A percentile compares a stretch with the other conserved stretches of the same genome.
Conservation (phyloP, 2,888 invertebrate genomes). For the Chymomyza procnemis region DNA sequence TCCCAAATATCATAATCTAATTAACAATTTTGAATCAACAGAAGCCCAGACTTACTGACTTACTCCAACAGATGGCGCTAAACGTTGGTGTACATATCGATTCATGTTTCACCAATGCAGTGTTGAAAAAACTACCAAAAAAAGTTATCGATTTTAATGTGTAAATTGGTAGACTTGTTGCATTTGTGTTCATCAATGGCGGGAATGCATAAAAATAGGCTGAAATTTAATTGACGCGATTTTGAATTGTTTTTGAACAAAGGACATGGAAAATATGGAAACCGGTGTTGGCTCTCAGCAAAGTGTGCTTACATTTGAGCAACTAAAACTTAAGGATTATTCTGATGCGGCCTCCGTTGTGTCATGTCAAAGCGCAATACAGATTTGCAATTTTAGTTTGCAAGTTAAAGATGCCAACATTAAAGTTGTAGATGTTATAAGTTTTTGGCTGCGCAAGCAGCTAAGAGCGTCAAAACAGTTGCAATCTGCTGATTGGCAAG, state of each 20-base stretch:
- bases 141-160: too few species aligned
- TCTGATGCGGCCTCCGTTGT: slow-evolving; percentile 27
- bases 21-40: too few species aligned
- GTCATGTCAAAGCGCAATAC: slow-evolving; percentile 31
- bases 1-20: too few species aligned
- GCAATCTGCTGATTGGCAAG: slow-evolving; percentile 16
- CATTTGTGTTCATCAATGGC: too few species aligned
- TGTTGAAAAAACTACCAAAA: too few species aligned
- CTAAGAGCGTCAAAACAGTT: slow-evolving; percentile 41
- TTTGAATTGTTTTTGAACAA: neutral
- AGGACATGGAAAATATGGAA: neutral
- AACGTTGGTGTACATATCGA: too few species aligned
- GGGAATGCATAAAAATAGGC: too few species aligned
- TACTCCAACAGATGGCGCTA: too few species aligned
- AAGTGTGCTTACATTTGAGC: slow-evolving; percentile 28
- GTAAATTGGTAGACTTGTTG: too few species aligned
- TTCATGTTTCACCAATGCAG: too few species aligned
- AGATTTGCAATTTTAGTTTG: slow-evolving; percentile 34
- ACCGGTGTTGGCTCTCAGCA: neutral
- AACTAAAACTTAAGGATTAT: slow-evolving; percentile 32
- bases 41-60: too few species aligned
- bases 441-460: slow-evolving; percentile 51
- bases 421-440: slow-evolving; percentile 31
- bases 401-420: neutral
- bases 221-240: too few species aligned